Evolutionary conservation across 2,113 vertebrate species (phyloP).

Genomic region (Balaeniceps rex): DNA sequence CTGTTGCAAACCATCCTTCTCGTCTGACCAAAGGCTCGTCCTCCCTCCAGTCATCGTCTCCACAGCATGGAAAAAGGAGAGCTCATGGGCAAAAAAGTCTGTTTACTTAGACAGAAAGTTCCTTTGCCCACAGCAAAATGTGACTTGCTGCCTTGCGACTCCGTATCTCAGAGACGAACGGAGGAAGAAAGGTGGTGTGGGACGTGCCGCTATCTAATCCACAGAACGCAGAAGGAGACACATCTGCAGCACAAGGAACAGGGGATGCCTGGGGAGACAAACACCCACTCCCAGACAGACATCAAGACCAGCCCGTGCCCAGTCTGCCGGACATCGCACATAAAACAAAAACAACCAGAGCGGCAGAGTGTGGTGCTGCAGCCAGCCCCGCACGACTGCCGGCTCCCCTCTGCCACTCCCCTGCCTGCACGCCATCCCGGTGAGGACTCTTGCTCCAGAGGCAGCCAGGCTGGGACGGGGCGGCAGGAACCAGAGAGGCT

Average conservation of each 20-base stretch:
- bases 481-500: background rate
- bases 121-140: background rate
- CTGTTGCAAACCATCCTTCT: background rate
- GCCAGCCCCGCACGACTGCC: background rate
- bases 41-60: background rate
- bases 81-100: background rate
- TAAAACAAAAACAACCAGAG: background rate
- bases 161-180: rapidly evolving
- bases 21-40: background rate
- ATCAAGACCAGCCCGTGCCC: background rate
- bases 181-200: background rate
- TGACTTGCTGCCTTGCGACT: background rate
- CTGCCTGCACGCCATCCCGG: background rate
- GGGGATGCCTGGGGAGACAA: background rate
- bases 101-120: background rate
- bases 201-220: background rate
- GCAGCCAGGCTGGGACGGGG: background rate
- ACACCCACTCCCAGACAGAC: background rate
- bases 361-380: rapidly evolving
- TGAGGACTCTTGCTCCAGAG: rapidly evolving
- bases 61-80: background rate
- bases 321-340: rapidly evolving
- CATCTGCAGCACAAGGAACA: background rate
- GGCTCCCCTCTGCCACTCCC: background rate
- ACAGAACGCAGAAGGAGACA: background rate